Percentiles rank a stretch among this genome's conserved stretches.
Conservation (phyloP, 2,797 vertebrate genomes). For the Prunella strophiata region DNA sequence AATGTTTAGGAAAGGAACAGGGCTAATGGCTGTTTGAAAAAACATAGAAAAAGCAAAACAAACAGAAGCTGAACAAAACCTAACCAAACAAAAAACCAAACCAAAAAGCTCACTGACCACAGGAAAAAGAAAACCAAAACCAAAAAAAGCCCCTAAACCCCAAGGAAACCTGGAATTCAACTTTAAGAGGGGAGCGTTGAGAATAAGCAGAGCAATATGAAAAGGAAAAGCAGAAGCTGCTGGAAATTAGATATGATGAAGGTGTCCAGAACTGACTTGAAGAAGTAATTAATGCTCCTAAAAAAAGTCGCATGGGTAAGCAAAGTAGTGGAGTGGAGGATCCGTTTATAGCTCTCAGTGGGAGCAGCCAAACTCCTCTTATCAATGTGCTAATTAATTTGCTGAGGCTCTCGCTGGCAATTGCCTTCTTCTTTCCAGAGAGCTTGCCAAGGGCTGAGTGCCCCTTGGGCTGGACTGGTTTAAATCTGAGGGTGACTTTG, state of each 20-base stretch:
- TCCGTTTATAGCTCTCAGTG: constrained; percentile 26
- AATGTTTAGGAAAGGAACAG: not conserved
- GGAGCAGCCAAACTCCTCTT: constrained; percentile 3
- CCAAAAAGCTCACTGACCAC: not conserved
- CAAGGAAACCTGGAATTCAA: not conserved
- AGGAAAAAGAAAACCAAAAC: not conserved
- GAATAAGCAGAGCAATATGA: not conserved
- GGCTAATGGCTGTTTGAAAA: not conserved
- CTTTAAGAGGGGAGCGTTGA: not conserved
- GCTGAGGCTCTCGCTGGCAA: not conserved
- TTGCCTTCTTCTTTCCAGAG: not conserved
- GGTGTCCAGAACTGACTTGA: not conserved
- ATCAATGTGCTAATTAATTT: constrained; percentile 8
- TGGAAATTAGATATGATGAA: not conserved
- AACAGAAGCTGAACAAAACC: not conserved
- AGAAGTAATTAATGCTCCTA: not conserved
- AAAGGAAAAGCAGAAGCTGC: not conserved
- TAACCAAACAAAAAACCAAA: not conserved
- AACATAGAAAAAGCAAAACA: not conserved
- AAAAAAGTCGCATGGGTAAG: not conserved
- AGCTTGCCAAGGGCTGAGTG: not conserved
- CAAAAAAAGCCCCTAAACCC: accelerated
- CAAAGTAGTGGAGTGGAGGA: constrained; percentile 10
- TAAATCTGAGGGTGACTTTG: not conserved
- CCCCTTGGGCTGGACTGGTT: not conserved